Conservation (phyloP, 1,140 invertebrate species). For the Drosophila eugracilis region DNA sequence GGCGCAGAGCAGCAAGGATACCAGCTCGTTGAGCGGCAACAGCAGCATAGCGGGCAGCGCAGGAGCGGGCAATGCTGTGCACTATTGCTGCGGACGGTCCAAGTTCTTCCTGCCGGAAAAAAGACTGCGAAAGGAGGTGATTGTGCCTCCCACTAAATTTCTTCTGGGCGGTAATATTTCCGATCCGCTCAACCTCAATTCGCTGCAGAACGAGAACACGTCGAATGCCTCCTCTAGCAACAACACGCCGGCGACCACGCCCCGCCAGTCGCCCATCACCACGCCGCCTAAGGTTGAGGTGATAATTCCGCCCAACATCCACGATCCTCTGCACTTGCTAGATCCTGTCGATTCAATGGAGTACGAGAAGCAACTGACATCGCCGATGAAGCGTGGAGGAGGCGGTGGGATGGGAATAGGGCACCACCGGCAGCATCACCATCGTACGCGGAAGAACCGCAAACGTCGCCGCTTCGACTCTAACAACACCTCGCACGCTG, state of each 20-base stretch:
- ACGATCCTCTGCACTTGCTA: constrained; percentile 95
- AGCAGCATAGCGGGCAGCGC: constrained; percentile 62
- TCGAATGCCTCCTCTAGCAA: constrained; percentile 93
- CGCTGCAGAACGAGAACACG: constrained; percentile 94
- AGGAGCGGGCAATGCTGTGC: constrained; percentile 60
- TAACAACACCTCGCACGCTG: constrained; percentile 63
- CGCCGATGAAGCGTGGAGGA: constrained; percentile 65
- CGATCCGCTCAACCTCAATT: constrained; percentile 97
- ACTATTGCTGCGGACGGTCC: constrained; percentile 83
- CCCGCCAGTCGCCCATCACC: constrained; percentile 93
- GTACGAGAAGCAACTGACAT: constrained; percentile 90
- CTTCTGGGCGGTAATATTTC: constrained; percentile 97
- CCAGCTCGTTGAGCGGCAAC: constrained; percentile 67
- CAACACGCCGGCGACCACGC: constrained; percentile 94
- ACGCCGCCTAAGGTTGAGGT: constrained; percentile 94
- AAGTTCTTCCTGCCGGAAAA: constrained; percentile 89
- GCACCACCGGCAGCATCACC: constrained; percentile 76
- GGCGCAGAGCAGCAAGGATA: constrained; percentile 58
- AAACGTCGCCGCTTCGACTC: constrained; percentile 72
- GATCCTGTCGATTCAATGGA: constrained; percentile 92
- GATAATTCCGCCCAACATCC: constrained; percentile 95
- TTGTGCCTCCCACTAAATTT: constrained; percentile 96
- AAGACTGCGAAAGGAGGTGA: constrained; percentile 89
- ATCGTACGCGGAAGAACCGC: constrained; percentile 82
- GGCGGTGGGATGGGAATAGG: constrained; percentile 43